Base-by-base conservation (phyloP, 2,888 invertebrate genomes). In the Ernsta delagoae region DNA sequence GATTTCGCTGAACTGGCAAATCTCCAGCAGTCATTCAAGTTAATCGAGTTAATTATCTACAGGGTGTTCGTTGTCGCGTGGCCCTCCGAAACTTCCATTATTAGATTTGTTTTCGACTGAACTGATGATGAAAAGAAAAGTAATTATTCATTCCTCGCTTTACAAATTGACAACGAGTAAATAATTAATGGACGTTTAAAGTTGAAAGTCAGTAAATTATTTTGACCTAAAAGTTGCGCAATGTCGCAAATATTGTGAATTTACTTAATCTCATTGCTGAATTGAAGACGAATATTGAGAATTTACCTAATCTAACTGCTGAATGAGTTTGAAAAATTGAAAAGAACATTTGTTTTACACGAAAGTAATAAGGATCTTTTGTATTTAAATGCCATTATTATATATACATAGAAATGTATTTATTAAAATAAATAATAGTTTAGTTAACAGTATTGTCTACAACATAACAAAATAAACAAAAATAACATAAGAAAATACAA, bases 21-120 rank as follows among this genome's bases (percentile, higher is more conserved):
- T 65, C 71, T 70, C 72, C 53, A 36, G 70, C 61, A 59, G 66
- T 62, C 59, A 62, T 72, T 75, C 63, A 66, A 67, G 63, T 71
- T 74, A 72, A 75, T 75, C 69, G 71, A 73, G 68, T 72, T 70
- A 75, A 75, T 75, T 72, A 70, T 72, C 70, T 73, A 73, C 72
- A 75, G 71, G 71, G 64, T 70, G 70, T 70, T 70, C 65, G 71
- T 71, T 71, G 65, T 66, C 60, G 71, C 71, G 67, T 70, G 68
- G 68, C 65, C 66, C 65, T 66, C 57, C 70, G 62, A 73, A 74
- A 76, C 72, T 76, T 73, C 61, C 65, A 60, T 73, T 65, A 75
- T 76, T 73, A 70, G 71, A 74, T 72, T 71, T 72, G 69, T 74
- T 74, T 68, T 62, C 70, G 64, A 63, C 67, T 60, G 60, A 67